Evolutionary conservation across 92 coral and sea anemone genomes (phyloP).

Genomic region (Nematostella vectensis): DNA sequence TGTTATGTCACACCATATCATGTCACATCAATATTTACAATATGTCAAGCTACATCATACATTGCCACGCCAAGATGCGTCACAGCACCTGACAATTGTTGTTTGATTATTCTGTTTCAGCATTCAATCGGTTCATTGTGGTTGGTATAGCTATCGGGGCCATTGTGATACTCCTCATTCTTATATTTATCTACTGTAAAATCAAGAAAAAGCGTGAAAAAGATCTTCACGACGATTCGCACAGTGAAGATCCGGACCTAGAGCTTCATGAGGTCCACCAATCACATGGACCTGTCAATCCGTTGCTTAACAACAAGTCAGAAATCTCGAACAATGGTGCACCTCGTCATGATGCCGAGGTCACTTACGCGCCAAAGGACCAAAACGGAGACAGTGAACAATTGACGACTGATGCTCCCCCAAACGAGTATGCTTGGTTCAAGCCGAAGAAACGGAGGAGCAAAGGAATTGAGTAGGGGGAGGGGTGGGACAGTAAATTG

Average conservation of each 20-base stretch:
- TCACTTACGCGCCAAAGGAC: conserved; percentile 10
- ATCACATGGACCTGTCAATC: conserved; percentile 13
- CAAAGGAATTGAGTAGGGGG: conserved; percentile 22
- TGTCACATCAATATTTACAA: no score
- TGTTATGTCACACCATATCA: no score
- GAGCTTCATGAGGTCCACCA: background rate
- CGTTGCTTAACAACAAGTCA: conserved; percentile 22
- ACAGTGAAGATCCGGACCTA: conserved; percentile 5
- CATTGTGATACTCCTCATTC: conserved; percentile 7
- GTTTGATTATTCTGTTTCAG: no score
- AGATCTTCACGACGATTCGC: conserved; percentile 11
- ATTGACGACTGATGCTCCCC: background rate
- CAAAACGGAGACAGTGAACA: conserved; percentile 9
- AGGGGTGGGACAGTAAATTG: no score
- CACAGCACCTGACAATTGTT: no score
- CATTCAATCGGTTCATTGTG: conserved; percentile 27
- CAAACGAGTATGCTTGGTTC: conserved; percentile 26
- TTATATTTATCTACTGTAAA: conserved; percentile 25
- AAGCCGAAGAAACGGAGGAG: conserved; percentile 29
- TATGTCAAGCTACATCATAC: no score
- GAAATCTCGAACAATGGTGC: conserved; percentile 12
- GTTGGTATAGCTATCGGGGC: conserved; percentile 34
- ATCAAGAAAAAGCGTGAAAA: conserved; percentile 32
- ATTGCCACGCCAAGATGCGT: no score
- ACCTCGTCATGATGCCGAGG: conserved; percentile 10